Evolutionary conservation across 2,797 vertebrate genomes (phyloP).

Genomic region (Hoplostethus mediterraneus): DNA sequence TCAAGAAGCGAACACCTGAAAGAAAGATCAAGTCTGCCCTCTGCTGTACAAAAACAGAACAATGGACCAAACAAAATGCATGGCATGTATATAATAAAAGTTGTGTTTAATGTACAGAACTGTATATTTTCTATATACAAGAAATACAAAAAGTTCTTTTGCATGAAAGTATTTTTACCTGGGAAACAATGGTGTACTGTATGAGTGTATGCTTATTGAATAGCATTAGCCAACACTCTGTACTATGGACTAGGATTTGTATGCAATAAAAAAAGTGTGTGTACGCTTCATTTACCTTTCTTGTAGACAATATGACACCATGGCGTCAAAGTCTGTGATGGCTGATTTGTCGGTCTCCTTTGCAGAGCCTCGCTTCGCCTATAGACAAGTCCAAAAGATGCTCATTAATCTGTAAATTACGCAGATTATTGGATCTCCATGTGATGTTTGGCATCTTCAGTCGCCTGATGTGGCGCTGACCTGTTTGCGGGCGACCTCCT

Average conservation of each 20-base stretch:
- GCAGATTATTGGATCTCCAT: not conserved
- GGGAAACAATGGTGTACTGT: not conserved
- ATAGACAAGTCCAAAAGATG: slow-evolving; percentile 31
- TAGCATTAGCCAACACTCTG: not conserved
- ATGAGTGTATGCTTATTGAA: not conserved
- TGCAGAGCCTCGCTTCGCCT: slow-evolving; percentile 90
- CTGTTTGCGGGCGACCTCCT: slow-evolving; percentile 90
- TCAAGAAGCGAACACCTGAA: not conserved
- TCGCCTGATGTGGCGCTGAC: slow-evolving; percentile 68
- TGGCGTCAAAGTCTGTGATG: slow-evolving; percentile 90
- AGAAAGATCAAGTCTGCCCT: slow-evolving; percentile 47
- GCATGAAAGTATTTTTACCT: not conserved
- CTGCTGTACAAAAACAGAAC: slow-evolving; percentile 54
- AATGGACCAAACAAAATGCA: not conserved
- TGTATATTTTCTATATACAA: slow-evolving; percentile 20
- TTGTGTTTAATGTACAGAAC: not conserved
- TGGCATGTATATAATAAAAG: not conserved
- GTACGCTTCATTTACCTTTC: slow-evolving; percentile 85
- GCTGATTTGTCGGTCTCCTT: slow-evolving; percentile 90
- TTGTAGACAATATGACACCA: slow-evolving; percentile 93
- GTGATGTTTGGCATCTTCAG: not conserved
- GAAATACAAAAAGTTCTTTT: not conserved
- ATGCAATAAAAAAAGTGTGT: slow-evolving; percentile 22
- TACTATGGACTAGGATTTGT: not conserved
- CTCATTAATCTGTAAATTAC: not conserved